A percentile compares a stretch with the other conserved stretches of the same genome.
phyloP scores from a whole-genome alignment of 1,140 invertebrate species.

The Aleiodes sp. region DNA sequence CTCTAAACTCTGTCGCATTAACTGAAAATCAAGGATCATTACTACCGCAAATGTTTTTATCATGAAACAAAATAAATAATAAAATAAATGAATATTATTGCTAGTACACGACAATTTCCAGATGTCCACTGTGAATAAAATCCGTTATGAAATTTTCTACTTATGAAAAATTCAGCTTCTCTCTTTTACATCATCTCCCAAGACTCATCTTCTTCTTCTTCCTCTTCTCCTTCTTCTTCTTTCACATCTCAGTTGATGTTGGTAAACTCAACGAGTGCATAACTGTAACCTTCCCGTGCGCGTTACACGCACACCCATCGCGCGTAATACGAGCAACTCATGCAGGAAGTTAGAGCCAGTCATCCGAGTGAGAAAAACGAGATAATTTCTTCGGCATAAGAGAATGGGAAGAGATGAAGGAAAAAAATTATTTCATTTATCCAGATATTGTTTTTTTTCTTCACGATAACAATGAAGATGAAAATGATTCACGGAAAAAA shows the following conservation, averaged over 20 bases:
- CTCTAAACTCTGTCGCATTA: too few species aligned
- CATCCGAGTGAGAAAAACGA: slow-evolving; percentile 25
- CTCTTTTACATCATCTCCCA: slow-evolving; percentile 26
- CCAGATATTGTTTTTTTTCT: too few species aligned
- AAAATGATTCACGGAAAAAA: too few species aligned
- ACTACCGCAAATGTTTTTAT: too few species aligned
- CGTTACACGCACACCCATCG: slow-evolving; percentile 31
- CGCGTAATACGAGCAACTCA: slow-evolving; percentile 28
- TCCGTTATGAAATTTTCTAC: slow-evolving; percentile 54
- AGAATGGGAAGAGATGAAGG: too few species aligned
- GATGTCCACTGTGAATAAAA: slow-evolving; percentile 43
- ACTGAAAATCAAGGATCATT: too few species aligned
- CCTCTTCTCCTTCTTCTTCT: background rate
- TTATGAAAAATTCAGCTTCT: slow-evolving; percentile 47
- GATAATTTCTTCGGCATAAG: slow-evolving; percentile 14
- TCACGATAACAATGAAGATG: too few species aligned
- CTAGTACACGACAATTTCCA: background rate
- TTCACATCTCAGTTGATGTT: background rate
- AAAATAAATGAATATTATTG: too few species aligned
- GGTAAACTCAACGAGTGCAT: slow-evolving; percentile 35
- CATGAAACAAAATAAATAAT: too few species aligned
- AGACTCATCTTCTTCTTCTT: slow-evolving; percentile 17
- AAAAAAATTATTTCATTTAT: background rate
- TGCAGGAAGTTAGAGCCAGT: slow-evolving; percentile 25
- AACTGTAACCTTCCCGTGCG: slow-evolving; percentile 50